Evolutionary conservation across 2,113 vertebrate species (phyloP).

Genomic region (Cisticola juncidis): DNA sequence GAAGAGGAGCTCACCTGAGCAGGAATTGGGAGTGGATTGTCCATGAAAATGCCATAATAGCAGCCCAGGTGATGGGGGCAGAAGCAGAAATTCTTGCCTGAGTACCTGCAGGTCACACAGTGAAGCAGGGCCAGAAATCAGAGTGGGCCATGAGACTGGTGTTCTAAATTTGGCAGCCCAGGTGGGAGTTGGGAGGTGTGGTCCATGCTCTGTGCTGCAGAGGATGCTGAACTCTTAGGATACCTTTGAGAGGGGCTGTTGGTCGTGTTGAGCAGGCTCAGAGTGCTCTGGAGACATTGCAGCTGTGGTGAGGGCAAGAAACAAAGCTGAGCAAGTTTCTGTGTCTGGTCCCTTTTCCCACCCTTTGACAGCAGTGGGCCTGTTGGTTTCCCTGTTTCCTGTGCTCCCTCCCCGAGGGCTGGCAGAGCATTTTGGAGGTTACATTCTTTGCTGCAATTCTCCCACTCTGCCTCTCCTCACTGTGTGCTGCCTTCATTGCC

Average conservation of each 20-base stretch:
- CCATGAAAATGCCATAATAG: neutral
- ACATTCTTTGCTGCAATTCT: neutral
- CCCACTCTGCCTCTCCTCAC: neutral
- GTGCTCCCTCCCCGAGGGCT: neutral
- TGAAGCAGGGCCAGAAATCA: neutral
- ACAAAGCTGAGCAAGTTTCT: neutral
- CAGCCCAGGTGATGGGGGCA: neutral
- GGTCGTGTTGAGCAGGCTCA: neutral
- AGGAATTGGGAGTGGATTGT: neutral
- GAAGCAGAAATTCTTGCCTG: neutral
- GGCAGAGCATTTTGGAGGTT: neutral
- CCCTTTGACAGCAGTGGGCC: accelerated
- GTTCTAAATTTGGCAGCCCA: neutral
- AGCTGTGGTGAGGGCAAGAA: neutral
- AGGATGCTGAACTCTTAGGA: neutral
- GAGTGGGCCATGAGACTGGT: neutral
- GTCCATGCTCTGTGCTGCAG: accelerated
- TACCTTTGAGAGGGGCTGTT: neutral
- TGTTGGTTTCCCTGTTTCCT: neutral
- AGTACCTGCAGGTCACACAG: neutral
- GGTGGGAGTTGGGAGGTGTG: neutral
- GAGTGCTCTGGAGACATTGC: neutral
- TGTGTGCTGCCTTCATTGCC: neutral
- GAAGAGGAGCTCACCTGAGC: neutral
- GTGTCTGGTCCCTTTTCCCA: neutral